These are phyloP conservation scores for Sisyra nigra DNA, from an alignment of 2,888 invertebrate species.

Conservation along the genomic window DNA sequence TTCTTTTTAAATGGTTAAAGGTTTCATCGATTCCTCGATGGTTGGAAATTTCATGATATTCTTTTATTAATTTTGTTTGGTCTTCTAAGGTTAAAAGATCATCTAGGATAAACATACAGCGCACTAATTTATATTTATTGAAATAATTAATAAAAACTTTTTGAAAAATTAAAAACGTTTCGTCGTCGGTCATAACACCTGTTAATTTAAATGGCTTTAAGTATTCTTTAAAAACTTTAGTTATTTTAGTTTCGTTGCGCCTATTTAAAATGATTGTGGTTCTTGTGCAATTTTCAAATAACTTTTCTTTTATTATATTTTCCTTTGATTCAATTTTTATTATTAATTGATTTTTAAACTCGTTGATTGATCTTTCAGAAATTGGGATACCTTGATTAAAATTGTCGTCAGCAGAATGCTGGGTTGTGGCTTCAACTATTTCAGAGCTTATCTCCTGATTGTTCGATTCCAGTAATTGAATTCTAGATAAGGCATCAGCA, in stretches of 20 bases:
- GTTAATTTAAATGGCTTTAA: background rate
- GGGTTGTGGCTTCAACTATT: conserved; percentile 18
- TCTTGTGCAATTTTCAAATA: background rate
- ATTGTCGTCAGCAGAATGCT: conserved; percentile 8
- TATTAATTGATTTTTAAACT: conserved; percentile 1
- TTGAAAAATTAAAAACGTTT: background rate
- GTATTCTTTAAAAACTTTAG: background rate
- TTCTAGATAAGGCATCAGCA: no score
- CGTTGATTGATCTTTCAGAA: background rate
- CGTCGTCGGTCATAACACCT: background rate
- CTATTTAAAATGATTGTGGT: no score
- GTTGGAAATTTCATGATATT: conserved; percentile 12
- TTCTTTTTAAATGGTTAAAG: conserved; percentile 7
- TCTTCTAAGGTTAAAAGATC: conserved; percentile 8
- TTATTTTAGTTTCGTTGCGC: background rate
- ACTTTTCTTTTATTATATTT: background rate
- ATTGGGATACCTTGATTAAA: background rate
- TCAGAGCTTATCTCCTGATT: conserved; percentile 17
- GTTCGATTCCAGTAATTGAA: conserved; percentile 20
- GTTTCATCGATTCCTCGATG: conserved; percentile 13
- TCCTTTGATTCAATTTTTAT: no score
- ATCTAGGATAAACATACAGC: background rate
- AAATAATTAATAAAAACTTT: background rate
- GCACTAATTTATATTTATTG: background rate
- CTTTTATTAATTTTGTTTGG: conserved; percentile 8